Evolutionary conservation across 30 jellyfish, hydroid and myxozoan species (phyloP).

Genomic region (Rhopilema esculentum): DNA sequence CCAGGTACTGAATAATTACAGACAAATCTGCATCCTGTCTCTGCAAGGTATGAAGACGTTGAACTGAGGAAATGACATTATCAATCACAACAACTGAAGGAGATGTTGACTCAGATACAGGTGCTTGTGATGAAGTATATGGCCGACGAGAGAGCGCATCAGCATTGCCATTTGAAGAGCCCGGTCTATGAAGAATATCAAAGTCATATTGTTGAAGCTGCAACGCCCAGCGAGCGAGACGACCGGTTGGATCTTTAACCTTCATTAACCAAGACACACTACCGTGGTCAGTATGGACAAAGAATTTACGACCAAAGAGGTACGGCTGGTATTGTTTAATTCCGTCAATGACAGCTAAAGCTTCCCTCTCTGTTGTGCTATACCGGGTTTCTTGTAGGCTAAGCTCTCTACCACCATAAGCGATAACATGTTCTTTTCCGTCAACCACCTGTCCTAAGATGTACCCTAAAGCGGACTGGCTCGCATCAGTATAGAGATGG

Average conservation of each 20-base stretch:
- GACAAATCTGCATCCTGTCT: slow-evolving; percentile 22
- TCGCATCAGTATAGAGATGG: slow-evolving; percentile 57
- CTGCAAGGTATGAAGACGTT: neutral
- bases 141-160: slow-evolving; percentile 30
- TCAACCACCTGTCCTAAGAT: slow-evolving; percentile 29
- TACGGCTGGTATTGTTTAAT: slow-evolving; percentile 48
- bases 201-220: slow-evolving; percentile 36
- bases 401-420: slow-evolving; percentile 68
- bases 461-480: slow-evolving; percentile 39
- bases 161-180: slow-evolving; percentile 6
- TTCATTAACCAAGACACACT: slow-evolving; percentile 37
- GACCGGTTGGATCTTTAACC: slow-evolving; percentile 38
- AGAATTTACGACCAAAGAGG: slow-evolving; percentile 16
- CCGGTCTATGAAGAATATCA: slow-evolving; percentile 53
- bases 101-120: neutral
- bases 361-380: slow-evolving; percentile 67
- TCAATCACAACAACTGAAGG: slow-evolving; percentile 8
- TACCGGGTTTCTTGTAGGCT: slow-evolving; percentile 22
- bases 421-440: slow-evolving; percentile 43
- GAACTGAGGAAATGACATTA: neutral
- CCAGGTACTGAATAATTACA: slow-evolving; percentile 17
- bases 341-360: slow-evolving; percentile 63
- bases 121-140: neutral
- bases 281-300: slow-evolving; percentile 48
- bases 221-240: slow-evolving; percentile 20